A percentile compares a stretch with the other conserved stretches of the same genome.
Conservation (phyloP, 2,797 vertebrate species). For the Xenops minutus region DNA sequence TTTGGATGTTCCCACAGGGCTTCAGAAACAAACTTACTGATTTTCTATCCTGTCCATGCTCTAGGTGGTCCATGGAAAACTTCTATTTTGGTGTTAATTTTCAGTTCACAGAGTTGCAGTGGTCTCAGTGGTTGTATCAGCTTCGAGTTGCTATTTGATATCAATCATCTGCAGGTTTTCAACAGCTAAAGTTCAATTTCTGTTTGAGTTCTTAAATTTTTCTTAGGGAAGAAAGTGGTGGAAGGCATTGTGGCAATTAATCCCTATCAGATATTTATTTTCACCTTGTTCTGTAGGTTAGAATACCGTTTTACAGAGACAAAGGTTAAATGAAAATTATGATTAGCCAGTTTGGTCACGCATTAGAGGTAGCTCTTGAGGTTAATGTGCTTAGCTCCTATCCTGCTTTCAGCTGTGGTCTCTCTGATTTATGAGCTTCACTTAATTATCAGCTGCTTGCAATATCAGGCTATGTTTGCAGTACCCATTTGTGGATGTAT, state of each 20-base stretch:
- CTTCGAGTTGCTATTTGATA: background rate
- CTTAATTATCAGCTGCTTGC: background rate
- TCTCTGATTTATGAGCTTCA: background rate
- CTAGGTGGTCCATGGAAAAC: background rate
- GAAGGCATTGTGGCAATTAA: background rate
- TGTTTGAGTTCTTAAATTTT: background rate
- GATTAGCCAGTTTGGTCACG: background rate
- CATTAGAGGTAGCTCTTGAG: background rate
- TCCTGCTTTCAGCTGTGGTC: background rate
- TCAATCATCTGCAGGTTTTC: background rate
- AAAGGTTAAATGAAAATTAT: background rate
- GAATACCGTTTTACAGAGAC: background rate
- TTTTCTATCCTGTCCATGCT: background rate
- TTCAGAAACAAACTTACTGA: background rate
- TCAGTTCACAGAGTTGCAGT: background rate
- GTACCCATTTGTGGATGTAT: background rate
- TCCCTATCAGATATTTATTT: background rate
- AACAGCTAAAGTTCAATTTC: background rate
- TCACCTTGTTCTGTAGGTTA: background rate
- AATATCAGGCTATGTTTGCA: background rate
- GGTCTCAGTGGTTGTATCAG: background rate
- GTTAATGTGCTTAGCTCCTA: background rate
- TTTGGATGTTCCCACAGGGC: background rate
- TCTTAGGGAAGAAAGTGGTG: background rate
- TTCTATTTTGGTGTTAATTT: background rate